These are phyloP conservation scores for Orgyia antiqua DNA, from an alignment of 2,888 invertebrate genomes.

Conservation along the genomic window DNA sequence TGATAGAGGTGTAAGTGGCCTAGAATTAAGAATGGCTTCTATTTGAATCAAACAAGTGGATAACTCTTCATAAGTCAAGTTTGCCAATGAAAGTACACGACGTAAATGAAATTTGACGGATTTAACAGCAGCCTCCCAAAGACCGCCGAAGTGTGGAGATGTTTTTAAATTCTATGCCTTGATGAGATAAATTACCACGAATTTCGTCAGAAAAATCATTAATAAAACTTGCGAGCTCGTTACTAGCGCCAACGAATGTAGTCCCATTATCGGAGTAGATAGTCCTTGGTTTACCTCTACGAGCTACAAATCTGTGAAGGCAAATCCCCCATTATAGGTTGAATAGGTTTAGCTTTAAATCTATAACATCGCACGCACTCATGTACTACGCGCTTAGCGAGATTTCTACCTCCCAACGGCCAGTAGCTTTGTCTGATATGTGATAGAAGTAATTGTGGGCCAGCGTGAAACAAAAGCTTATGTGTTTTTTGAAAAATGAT, in stretches of 20 bases:
- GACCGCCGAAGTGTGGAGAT: neutral
- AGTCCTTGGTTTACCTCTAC: too few relatives aligned
- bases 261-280: neutral
- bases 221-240: neutral
- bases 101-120: too few relatives aligned
- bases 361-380: neutral
- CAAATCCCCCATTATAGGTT: neutral
- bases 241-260: neutral
- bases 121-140: too few relatives aligned
- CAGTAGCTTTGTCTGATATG: slow-evolving; percentile 1
- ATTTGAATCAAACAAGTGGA: too few relatives aligned
- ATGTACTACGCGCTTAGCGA: slow-evolving; percentile 1
- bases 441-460: slow-evolving; percentile 3
- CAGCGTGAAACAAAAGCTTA: neutral
- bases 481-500: neutral
- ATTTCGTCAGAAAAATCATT: too few relatives aligned
- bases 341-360: neutral
- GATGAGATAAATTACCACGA: too few relatives aligned
- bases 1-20: neutral
- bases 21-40: too few relatives aligned
- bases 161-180: neutral
- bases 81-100: too few relatives aligned
- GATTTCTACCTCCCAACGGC: slow-evolving; percentile 4
- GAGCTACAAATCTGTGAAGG: too few relatives aligned
- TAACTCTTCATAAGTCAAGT: too few relatives aligned